phyloP scores from a whole-genome alignment of 1,140 invertebrate species.

The Drosophila gunungcola region DNA sequence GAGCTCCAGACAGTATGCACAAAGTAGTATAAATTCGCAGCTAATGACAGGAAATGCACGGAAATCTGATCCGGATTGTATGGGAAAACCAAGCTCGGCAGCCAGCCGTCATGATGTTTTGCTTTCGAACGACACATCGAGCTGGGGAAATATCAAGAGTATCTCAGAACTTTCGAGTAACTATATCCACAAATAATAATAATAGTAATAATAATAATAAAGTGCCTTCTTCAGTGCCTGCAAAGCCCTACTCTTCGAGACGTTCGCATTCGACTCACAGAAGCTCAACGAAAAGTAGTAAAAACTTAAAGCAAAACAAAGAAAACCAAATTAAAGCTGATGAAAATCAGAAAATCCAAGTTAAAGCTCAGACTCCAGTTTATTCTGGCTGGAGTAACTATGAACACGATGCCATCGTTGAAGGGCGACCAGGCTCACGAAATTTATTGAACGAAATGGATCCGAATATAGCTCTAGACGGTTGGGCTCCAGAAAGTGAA shows the following conservation, averaged over 20 bases:
- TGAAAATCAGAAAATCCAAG: no score
- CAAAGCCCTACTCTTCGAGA: neutral
- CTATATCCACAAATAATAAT: neutral
- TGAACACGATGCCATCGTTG: no score
- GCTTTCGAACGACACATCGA: neutral
- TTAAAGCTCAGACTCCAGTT: no score
- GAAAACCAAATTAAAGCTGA: no score
- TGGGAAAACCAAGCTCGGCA: neutral
- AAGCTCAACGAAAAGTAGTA: no score
- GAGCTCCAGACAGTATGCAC: neutral
- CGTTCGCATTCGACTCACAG: neutral
- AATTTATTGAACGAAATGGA: no score
- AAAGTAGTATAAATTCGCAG: neutral
- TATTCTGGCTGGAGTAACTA: no score
- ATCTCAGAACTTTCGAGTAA: neutral
- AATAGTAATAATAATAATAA: neutral
- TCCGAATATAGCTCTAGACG: no score
- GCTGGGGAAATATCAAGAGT: neutral
- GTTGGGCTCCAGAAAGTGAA: no score
- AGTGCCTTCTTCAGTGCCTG: no score
- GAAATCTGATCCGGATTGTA: neutral
- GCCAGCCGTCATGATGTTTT: neutral
- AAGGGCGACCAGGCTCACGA: no score
- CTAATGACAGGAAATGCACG: neutral
- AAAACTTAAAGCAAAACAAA: no score